phyloP scores from a whole-genome alignment of 2,797 vertebrate genomes.

The Todus mexicanus region DNA sequence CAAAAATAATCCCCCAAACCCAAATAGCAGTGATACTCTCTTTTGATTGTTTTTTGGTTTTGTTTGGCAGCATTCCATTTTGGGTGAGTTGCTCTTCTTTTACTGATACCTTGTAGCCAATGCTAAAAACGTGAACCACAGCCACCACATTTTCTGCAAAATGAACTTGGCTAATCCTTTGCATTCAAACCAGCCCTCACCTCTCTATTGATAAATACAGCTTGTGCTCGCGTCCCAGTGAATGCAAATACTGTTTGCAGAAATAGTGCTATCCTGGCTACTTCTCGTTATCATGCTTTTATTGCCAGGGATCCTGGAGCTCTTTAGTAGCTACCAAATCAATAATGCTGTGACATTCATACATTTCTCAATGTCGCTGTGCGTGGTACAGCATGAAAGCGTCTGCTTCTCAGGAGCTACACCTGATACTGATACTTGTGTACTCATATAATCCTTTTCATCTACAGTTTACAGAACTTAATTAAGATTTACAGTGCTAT shows the following conservation, averaged over 20 bases:
- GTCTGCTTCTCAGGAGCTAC: background rate
- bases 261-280: conserved; percentile 7
- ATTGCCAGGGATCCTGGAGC: conserved; percentile 35
- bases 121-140: background rate
- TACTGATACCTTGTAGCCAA: background rate
- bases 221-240: background rate
- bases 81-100: background rate
- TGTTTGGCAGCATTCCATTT: background rate
- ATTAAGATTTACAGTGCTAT: conserved; percentile 12
- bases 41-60: background rate
- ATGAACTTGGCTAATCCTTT: background rate
- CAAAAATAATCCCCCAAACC: accelerated
- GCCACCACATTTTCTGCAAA: background rate
- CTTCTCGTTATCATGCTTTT: conserved; percentile 45
- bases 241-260: conserved; percentile 37
- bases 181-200: background rate
- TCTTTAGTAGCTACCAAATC: conserved; percentile 44
- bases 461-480: conserved; percentile 29
- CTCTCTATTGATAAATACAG: background rate
- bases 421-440: background rate
- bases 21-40: background rate
- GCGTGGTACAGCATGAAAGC: background rate
- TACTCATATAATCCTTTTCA: conserved; percentile 3
- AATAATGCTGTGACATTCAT: conserved; percentile 36
- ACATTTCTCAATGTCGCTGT: background rate